A percentile compares a stretch with the other conserved stretches of the same genome.
phyloP scores from a whole-genome alignment of 2,113 vertebrate genomes.

The Elephas maximus region DNA sequence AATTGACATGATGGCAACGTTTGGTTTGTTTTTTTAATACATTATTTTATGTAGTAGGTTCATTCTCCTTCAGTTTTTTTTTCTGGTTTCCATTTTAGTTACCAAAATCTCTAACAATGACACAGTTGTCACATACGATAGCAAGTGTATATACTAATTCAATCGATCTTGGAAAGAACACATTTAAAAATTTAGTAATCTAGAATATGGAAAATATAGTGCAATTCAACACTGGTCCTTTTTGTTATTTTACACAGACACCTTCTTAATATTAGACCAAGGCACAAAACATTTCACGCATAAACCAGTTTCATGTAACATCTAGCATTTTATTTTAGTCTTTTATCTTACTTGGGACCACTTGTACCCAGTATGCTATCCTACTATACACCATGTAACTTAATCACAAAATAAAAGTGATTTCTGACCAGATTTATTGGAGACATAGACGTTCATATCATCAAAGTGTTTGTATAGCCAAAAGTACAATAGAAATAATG shows the following conservation, averaged over 20 bases:
- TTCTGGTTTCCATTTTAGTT: constrained; percentile 84
- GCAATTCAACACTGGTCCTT: constrained; percentile 84
- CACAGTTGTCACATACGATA: constrained; percentile 81
- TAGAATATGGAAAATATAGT: constrained; percentile 83
- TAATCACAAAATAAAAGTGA: constrained; percentile 84
- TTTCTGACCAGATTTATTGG: constrained; percentile 83
- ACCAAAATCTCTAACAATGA: constrained; percentile 89
- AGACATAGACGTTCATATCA: constrained; percentile 75
- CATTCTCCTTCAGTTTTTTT: constrained; percentile 37
- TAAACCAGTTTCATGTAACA: constrained; percentile 89
- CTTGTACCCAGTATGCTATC: constrained; percentile 84
- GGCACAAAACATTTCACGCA: constrained; percentile 92
- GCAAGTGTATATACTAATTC: constrained; percentile 80
- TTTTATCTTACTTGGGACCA: constrained; percentile 88
- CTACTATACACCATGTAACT: constrained; percentile 81
- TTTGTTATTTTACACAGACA: constrained; percentile 85
- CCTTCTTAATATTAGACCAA: constrained; percentile 91
- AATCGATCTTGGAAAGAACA: constrained; percentile 79
- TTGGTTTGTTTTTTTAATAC: too few relatives aligned
- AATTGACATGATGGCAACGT: too few relatives aligned
- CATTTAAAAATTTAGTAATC: constrained; percentile 41
- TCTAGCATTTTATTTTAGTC: constrained; percentile 85
- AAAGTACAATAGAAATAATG: constrained; percentile 86
- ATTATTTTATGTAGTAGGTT: neutral
- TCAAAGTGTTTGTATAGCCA: constrained; percentile 79